phyloP scores from a whole-genome alignment of 2,888 invertebrate genomes.

The Achlya flavicornis region DNA sequence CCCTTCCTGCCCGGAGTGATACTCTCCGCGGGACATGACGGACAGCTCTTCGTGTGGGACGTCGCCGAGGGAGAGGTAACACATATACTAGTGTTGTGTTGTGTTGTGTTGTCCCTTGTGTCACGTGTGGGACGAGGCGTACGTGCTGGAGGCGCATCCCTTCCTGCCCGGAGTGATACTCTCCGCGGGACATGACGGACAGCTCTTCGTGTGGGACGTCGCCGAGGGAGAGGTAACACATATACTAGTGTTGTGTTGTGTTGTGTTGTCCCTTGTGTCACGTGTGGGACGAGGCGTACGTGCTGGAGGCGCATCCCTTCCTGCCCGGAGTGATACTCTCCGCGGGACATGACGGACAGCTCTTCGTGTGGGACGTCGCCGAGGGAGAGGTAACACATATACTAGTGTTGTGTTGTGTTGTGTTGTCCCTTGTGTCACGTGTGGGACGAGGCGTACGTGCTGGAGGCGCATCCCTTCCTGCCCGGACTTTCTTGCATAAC shows the following conservation, averaged over 20 bases:
- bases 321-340: conserved; percentile 91
- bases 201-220: conserved; percentile 93
- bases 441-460: conserved; percentile 95
- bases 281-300: conserved; percentile 93
- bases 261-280: too few species aligned
- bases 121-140: conserved; percentile 90
- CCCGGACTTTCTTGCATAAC: too few species aligned
- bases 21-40: conserved; percentile 98
- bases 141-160: conserved; percentile 97
- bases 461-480: conserved; percentile 95
- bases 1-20: conserved; percentile 92
- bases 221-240: conserved; percentile 34
- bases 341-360: conserved; percentile 98
- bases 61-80: conserved; percentile 62
- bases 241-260: not conserved
- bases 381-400: conserved; percentile 33
- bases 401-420: not conserved
- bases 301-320: conserved; percentile 96
- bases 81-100: not conserved
- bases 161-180: conserved; percentile 91
- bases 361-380: conserved; percentile 92
- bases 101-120: too few species aligned
- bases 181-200: conserved; percentile 98
- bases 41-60: conserved; percentile 94
- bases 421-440: too few species aligned